Percentiles rank a stretch among this genome's conserved stretches.
Conservation (phyloP, 2,888 invertebrate species). For the Pyrochroa serraticornis region DNA sequence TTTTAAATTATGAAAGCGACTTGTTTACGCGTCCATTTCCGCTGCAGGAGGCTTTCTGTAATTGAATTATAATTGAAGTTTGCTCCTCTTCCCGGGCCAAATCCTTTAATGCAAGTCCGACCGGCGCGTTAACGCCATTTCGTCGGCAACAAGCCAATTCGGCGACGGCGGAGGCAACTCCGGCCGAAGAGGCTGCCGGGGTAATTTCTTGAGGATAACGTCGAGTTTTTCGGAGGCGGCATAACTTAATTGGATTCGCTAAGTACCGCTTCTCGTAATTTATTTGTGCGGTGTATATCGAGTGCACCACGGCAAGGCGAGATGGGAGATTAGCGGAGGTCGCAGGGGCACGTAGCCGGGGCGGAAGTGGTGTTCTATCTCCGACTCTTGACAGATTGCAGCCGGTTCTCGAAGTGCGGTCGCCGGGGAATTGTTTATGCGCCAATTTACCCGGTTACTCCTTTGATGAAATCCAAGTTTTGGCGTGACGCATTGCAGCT, state of each 20-base stretch:
- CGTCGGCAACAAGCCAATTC: neutral
- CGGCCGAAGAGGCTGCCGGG: neutral
- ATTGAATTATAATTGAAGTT: neutral
- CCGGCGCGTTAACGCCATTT: neutral
- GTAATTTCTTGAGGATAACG: neutral
- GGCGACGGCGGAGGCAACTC: conserved; percentile 5
- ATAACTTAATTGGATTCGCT: conserved; percentile 34
- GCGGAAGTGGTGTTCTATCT: conserved; percentile 16
- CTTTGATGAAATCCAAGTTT: conserved; percentile 41
- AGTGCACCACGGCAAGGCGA: conserved; percentile 2
- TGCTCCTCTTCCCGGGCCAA: neutral
- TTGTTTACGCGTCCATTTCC: too few species aligned
- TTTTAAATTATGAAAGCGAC: too few species aligned
- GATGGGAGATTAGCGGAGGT: conserved; percentile 26
- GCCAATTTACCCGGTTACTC: conserved; percentile 41
- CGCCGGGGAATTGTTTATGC: conserved; percentile 33
- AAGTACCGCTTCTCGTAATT: conserved; percentile 24
- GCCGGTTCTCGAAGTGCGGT: conserved; percentile 19
- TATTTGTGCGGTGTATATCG: conserved; percentile 31
- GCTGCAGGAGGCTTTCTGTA: neutral
- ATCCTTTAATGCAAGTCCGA: neutral
- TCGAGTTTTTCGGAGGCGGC: conserved; percentile 13
- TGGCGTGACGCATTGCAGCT: conserved; percentile 46
- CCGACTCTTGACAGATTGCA: conserved; percentile 26
- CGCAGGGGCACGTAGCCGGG: conserved; percentile 16